These are phyloP conservation scores for Lordiphosa stackelbergi DNA, from an alignment of 1,140 invertebrate genomes.

Conservation along the genomic window DNA sequence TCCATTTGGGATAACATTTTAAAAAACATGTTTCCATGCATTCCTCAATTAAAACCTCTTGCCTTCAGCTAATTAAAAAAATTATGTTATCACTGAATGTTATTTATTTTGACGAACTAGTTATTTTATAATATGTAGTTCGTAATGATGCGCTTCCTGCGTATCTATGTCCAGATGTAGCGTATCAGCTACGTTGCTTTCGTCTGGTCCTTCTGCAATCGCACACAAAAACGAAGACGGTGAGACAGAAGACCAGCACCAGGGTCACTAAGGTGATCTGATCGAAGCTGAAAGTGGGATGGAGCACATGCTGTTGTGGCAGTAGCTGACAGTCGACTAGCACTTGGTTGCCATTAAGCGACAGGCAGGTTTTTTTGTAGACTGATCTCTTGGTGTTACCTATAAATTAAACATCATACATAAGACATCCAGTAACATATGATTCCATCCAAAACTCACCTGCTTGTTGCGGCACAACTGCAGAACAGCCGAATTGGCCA, in stretches of 20 bases:
- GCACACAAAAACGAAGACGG: no score
- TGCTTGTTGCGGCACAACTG: no score
- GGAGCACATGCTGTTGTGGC: constrained; percentile 76
- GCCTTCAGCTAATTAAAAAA: constrained; percentile 61
- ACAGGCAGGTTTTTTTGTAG: constrained; percentile 87
- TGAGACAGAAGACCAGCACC: no score
- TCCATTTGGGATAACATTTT: no score
- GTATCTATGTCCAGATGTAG: constrained; percentile 4
- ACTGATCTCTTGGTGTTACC: constrained; percentile 89
- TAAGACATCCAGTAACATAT: background rate
- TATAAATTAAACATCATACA: constrained; percentile 57
- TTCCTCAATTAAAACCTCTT: constrained; percentile 33
- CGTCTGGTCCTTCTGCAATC: constrained; percentile 78
- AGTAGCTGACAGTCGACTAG: constrained; percentile 81
- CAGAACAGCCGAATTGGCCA: no score
- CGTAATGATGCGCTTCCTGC: no score
- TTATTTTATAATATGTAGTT: constrained; percentile 51
- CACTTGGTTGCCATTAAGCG: constrained; percentile 86
- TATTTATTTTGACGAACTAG: constrained; percentile 65
- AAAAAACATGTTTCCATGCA: no score
- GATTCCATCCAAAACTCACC: no score
- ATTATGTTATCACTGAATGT: constrained; percentile 50
- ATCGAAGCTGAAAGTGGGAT: constrained; percentile 76
- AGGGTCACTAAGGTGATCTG: constrained; percentile 80
- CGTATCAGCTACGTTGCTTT: constrained; percentile 60